These are phyloP conservation scores for Mormyrus iriodes DNA, from an alignment of 2,113 vertebrate species.

Conservation along the genomic window DNA sequence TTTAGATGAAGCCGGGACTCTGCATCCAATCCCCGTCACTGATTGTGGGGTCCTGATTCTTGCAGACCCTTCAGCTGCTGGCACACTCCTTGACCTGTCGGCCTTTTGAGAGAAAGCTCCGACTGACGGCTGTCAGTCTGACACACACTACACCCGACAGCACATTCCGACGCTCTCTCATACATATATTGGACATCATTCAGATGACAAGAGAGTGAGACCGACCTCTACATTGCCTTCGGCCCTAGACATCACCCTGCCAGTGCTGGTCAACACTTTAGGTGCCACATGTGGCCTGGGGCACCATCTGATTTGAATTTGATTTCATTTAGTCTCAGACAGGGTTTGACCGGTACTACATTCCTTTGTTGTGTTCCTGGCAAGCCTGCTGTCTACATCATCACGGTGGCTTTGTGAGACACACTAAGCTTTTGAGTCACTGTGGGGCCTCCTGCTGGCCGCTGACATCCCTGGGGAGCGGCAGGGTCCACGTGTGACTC, in stretches of 20 bases:
- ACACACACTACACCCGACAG: slow-evolving; percentile 28
- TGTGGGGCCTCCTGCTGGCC: neutral
- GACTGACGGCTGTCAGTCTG: slow-evolving; percentile 18
- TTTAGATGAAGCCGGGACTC: slow-evolving; percentile 32
- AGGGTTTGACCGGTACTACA: neutral
- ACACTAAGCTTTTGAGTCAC: neutral
- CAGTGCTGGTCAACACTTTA: neutral
- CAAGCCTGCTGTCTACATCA: neutral
- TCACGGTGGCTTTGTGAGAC: neutral
- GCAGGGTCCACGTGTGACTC: neutral
- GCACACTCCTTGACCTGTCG: too few relatives aligned
- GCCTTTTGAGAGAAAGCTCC: neutral
- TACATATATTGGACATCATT: slow-evolving; percentile 10
- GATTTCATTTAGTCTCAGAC: neutral
- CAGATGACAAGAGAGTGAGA: neutral
- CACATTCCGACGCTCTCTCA: slow-evolving; percentile 10
- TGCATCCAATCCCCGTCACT: neutral
- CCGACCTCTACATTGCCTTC: neutral
- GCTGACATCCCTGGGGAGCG: neutral
- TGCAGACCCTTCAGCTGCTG: neutral
- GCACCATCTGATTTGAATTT: neutral
- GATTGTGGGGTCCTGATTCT: neutral
- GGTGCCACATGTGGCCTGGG: neutral
- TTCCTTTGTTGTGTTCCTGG: neutral
- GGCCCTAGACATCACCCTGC: neutral